These are phyloP conservation scores for Mystacides longicornis DNA, from an alignment of 2,888 invertebrate species.

Conservation along the genomic window DNA sequence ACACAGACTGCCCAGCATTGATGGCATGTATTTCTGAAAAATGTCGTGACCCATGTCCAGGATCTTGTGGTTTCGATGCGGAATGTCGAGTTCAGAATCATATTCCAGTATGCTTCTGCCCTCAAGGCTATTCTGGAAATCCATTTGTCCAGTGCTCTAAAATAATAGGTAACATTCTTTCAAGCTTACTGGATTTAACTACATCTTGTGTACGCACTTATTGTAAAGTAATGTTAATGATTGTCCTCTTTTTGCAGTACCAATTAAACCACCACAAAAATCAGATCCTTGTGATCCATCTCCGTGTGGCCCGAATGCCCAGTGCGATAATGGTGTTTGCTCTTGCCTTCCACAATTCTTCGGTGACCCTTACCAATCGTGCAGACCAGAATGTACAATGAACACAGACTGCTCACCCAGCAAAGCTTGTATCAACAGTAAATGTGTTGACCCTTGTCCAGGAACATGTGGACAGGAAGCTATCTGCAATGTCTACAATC, in stretches of 20 bases:
- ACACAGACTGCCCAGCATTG: conserved; percentile 57
- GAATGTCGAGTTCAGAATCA: conserved; percentile 65
- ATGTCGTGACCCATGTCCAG: conserved; percentile 63
- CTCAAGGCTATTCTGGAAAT: conserved; percentile 56
- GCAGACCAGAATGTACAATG: conserved; percentile 67
- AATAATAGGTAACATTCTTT: conserved; percentile 16
- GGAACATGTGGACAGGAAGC: conserved; percentile 68
- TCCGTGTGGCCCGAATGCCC: conserved; percentile 71
- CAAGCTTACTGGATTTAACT: neutral
- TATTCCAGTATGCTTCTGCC: conserved; percentile 59
- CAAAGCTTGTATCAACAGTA: conserved; percentile 61
- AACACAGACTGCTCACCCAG: conserved; percentile 64
- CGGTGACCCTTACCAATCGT: conserved; percentile 61
- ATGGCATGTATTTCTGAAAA: conserved; percentile 64
- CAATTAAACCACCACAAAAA: conserved; percentile 34
- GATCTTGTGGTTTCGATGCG: conserved; percentile 64
- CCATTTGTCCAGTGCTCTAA: conserved; percentile 41
- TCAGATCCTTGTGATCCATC: conserved; percentile 59
- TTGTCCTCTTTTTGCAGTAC: conserved; percentile 27
- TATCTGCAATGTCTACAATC: conserved; percentile 64
- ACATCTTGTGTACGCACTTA: neutral
- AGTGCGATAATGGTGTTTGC: conserved; percentile 61
- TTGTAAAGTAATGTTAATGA: neutral
- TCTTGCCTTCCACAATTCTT: conserved; percentile 64
- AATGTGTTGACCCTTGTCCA: conserved; percentile 66